phyloP scores from a whole-genome alignment of 2,797 vertebrate genomes.

The Linurgus olivaceus region DNA sequence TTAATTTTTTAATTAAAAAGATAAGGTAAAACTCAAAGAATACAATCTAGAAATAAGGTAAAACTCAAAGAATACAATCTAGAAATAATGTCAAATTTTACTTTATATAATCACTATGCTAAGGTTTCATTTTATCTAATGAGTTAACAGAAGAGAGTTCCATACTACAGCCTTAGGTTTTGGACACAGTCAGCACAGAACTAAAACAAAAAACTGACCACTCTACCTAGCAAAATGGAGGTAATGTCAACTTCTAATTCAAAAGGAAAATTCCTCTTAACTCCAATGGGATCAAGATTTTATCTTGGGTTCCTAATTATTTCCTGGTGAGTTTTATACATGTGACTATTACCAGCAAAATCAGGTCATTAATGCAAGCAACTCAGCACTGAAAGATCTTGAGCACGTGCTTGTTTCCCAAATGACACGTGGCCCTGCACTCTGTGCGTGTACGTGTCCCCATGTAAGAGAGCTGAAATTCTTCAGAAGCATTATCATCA shows the following conservation, averaged over 20 bases:
- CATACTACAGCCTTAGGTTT: not conserved
- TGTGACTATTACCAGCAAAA: conserved; percentile 54
- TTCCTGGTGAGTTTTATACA: conserved; percentile 38
- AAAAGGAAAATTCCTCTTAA: conserved; percentile 36
- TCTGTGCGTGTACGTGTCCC: not conserved
- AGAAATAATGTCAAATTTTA: not conserved
- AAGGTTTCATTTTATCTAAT: not conserved
- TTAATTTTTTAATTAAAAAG: not conserved
- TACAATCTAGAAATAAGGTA: not conserved
- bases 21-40: not conserved
- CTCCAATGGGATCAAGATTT: not conserved
- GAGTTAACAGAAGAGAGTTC: not conserved
- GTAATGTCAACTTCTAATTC: not conserved
- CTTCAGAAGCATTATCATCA: conserved; percentile 37
- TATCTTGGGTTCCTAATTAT: not conserved
- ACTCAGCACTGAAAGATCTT: not conserved
- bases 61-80: not conserved
- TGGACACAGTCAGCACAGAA: not conserved
- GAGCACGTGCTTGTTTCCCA: conserved; percentile 41
- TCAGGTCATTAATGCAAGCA: not conserved
- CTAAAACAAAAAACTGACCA: not conserved
- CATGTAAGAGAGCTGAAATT: conserved; percentile 39
- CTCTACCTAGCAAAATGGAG: not conserved
- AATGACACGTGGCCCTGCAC: not conserved
- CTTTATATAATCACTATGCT: not conserved